These are phyloP conservation scores for Procavia capensis DNA, from an alignment of 2,113 vertebrate species.

Conservation along the genomic window DNA sequence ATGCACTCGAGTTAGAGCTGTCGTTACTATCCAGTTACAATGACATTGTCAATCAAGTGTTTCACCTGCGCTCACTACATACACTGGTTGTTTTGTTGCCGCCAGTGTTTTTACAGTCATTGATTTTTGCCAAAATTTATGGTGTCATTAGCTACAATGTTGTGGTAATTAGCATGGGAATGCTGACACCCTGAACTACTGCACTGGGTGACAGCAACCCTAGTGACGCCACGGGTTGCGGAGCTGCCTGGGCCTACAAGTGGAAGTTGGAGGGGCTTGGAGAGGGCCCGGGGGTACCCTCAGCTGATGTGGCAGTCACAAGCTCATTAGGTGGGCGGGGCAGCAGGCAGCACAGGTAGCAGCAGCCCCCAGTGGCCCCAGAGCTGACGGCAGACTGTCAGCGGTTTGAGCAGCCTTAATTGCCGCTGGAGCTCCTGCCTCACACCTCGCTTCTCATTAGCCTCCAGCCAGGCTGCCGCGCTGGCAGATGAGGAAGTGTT, in stretches of 20 bases:
- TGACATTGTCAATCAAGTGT: too few species aligned
- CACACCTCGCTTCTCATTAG: conserved; percentile 87
- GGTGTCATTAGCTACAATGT: too few species aligned
- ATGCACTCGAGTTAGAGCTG: too few species aligned
- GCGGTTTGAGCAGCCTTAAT: conserved; percentile 80
- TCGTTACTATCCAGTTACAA: too few species aligned
- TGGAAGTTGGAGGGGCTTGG: conserved; percentile 26
- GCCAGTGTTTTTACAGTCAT: too few species aligned
- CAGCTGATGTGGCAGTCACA: conserved; percentile 82
- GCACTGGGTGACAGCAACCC: too few species aligned
- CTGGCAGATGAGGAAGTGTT: conserved; percentile 83
- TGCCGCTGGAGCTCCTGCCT: conserved; percentile 80
- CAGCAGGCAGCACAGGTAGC: conserved; percentile 20
- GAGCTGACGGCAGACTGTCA: conserved; percentile 68
- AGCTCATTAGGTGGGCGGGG: conserved; percentile 84
- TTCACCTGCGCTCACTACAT: too few species aligned
- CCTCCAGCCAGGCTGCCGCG: conserved; percentile 78
- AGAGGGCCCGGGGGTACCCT: conserved; percentile 53
- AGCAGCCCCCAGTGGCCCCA: conserved; percentile 68
- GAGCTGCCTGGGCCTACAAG: conserved; percentile 40
- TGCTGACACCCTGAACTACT: too few species aligned
- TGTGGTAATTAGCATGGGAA: too few species aligned
- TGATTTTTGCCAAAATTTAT: too few species aligned
- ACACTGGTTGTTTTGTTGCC: too few species aligned
- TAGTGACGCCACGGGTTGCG: rapidly evolving